Evolutionary conservation across 2,113 vertebrate species (phyloP).

Genomic region (Vulpes ferrilata): DNA sequence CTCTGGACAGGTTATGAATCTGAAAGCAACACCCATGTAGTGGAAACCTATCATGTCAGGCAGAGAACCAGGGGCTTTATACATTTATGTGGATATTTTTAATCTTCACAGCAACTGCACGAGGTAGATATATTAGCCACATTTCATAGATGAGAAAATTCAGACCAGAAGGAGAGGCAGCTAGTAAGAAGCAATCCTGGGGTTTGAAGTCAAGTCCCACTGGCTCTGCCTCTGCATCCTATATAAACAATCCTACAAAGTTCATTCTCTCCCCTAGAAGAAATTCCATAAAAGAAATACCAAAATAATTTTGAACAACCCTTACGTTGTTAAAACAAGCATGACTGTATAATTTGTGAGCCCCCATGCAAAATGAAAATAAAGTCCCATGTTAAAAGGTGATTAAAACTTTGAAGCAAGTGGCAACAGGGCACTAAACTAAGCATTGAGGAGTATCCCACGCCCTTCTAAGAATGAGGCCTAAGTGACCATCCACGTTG

Average conservation of each 20-base stretch:
- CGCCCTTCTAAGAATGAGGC: background rate
- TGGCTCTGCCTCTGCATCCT: background rate
- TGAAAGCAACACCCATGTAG: rapidly evolving
- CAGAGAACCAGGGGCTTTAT: background rate
- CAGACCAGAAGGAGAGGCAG: background rate
- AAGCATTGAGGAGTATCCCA: background rate
- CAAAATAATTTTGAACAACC: background rate
- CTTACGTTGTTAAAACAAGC: background rate
- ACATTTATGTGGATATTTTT: background rate
- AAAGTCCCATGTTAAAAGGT: background rate
- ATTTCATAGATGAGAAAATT: background rate
- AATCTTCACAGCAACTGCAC: background rate
- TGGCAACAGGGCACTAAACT: too few relatives aligned
- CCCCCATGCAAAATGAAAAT: background rate
- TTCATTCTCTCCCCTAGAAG: background rate
- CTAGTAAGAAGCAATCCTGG: rapidly evolving
- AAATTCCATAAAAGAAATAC: background rate
- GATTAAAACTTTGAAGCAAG: background rate
- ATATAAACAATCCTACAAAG: background rate
- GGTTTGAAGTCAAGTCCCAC: background rate
- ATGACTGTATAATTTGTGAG: background rate
- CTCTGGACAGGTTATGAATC: background rate
- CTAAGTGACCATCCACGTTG: too few relatives aligned
- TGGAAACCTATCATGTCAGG: rapidly evolving
- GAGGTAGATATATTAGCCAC: background rate